Evolutionary conservation across 2,113 vertebrate genomes (phyloP).

Genomic region (Beaufortia kweichowensis): DNA sequence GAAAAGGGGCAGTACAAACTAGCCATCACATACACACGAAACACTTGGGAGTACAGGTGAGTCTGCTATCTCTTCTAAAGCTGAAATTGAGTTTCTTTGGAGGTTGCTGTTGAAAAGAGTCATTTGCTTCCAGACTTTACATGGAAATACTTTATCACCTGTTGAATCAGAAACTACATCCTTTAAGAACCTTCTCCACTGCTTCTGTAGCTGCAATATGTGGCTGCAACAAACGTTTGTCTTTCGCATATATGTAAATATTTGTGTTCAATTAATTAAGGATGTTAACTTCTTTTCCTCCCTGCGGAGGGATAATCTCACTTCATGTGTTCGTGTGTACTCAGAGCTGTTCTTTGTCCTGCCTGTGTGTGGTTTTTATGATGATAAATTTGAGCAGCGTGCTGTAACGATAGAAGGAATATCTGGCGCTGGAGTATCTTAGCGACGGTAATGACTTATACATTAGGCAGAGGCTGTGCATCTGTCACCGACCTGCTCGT

Average conservation of each 20-base stretch:
- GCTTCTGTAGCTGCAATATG: too few species aligned
- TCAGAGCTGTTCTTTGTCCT: slow-evolving; percentile 15
- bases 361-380: slow-evolving; percentile 20
- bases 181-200: background rate
- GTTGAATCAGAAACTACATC: background rate
- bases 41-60: slow-evolving; percentile 58
- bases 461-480: slow-evolving; percentile 30
- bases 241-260: slow-evolving; percentile 3
- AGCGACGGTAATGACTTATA: slow-evolving; percentile 61
- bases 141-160: slow-evolving; percentile 35
- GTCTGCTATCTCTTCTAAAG: slow-evolving; percentile 25
- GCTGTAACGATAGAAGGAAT: slow-evolving; percentile 65
- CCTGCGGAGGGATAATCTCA: background rate
- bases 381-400: slow-evolving; percentile 32
- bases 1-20: slow-evolving; percentile 68
- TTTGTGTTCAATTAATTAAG: slow-evolving; percentile 20
- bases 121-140: background rate
- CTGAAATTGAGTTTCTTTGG: background rate
- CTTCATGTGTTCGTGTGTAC: slow-evolving; percentile 9
- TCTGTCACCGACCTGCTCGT: slow-evolving; percentile 29
- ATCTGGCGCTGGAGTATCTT: slow-evolving; percentile 63
- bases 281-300: slow-evolving; percentile 22
- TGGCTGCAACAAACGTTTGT: background rate
- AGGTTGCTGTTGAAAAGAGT: background rate
- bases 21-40: slow-evolving; percentile 28